Evolutionary conservation across 2,113 vertebrate genomes (phyloP), one percentile per base, ranked within the genome.

Genomic region (Ctenodactylus gundi): DNA sequence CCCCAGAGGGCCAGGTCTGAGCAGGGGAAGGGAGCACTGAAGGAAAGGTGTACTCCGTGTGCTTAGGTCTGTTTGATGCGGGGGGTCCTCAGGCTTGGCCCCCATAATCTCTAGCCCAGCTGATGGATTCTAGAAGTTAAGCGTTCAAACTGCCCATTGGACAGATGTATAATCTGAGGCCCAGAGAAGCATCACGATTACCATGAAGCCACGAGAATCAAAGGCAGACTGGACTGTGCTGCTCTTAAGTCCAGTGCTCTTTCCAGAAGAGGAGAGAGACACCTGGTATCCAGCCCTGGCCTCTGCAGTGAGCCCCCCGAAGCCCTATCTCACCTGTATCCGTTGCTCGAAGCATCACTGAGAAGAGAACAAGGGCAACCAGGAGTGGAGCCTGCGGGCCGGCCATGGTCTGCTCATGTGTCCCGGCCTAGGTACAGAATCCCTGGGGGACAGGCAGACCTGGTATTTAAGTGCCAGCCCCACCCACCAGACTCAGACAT

Each of bases 261-360:
- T 70, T 65, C n/a, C 27, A 18, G 44, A 14, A 6, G 29, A 5
- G 15, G 53, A 80, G 60, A 21, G 57, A 76, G 39, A 27, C 11
- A 34, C 6, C 46, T 4, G 1, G 36, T 9, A 1, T 67, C 68
- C 10, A 23, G 11, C 9, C 15, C 55, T 20, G 46, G 41, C 76
- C 44, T 72, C 76, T 15, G 13, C 44, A 10, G 65, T 57, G n/a
- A 88, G 29, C 34, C 73, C 4, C 29, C 75, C 60, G 14, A 4
- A 13, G 31, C n/a, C 84, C 81, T 23, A n/a, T n/a, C 96, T 97
- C 41, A 97, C 97, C 97, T 91, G 97, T 94, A 8, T 96, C 85
- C 0, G 87, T 88, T 31, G 67, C 44, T 62, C 75, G 95, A 68
- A 96, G 53, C 0, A 1, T 31, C 88, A 90, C 23, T 2, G 29